Conservation (phyloP, 2,888 invertebrate species). For the Orthosia gracilis region DNA sequence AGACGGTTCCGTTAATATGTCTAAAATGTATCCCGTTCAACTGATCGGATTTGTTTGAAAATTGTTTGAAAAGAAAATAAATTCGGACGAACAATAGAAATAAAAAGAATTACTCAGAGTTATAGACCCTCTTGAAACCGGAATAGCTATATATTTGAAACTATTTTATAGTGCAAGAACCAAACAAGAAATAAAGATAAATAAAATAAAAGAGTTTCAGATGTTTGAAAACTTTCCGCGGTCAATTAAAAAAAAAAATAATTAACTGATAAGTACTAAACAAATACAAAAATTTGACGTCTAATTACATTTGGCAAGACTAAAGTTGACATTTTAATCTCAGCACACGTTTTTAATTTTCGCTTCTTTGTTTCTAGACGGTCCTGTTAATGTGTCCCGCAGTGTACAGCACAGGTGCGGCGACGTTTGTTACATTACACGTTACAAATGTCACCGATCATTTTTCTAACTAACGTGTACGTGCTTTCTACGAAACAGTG, state of each 20-base stretch:
- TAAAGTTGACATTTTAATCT: not conserved
- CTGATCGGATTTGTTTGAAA: not conserved
- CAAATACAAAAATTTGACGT: not conserved
- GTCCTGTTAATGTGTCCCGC: slow-evolving; percentile 31
- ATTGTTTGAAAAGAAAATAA: not conserved
- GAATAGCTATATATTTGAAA: not conserved
- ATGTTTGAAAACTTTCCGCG: not conserved
- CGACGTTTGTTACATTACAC: slow-evolving; percentile 27
- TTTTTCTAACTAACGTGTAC: slow-evolving; percentile 53
- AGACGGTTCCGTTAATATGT: too few relatives aligned
- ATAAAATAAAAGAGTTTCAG: too few relatives aligned
- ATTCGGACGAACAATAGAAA: not conserved
- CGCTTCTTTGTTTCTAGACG: slow-evolving; percentile 22
- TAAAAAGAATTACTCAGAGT: not conserved
- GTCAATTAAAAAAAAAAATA: too few relatives aligned
- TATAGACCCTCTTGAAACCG: too few relatives aligned
- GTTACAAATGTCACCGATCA: slow-evolving; percentile 54
- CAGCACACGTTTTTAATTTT: not conserved
- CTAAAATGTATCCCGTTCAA: too few relatives aligned
- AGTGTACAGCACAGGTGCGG: slow-evolving; percentile 49
- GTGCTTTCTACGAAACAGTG: not conserved
- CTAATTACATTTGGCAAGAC: not conserved
- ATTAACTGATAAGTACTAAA: not conserved
- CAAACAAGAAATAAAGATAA: too few relatives aligned
- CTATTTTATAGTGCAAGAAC: too few relatives aligned